Evolutionary conservation across 1,140 invertebrate genomes (phyloP), one percentile per base, ranked within the genome.

Genomic region (Leucophenga varia): DNA sequence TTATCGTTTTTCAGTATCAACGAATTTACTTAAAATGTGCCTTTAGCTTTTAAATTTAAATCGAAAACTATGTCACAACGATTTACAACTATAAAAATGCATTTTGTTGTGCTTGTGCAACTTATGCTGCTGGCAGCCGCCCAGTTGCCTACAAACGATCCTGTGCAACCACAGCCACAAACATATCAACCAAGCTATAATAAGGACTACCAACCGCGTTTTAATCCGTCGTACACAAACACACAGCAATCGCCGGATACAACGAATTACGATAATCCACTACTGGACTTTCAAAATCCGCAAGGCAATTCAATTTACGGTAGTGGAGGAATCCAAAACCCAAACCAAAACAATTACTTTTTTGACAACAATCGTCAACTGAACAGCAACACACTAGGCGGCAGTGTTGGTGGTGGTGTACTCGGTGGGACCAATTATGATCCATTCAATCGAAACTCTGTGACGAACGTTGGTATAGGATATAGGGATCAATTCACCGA

Each of bases 141-240:
- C 10, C 69, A 72, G 49, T 30, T 59, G 36, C 44, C 61, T 2
- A 58, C 43, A 65, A 7, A 20, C 47, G 9, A 35, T 35, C 16
- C 41, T 31, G 55, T 45, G 19, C 31, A 20, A 20, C 60, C 44
- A 19, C 50, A 54, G n/a, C 58, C 52, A 2, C 61, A 69, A 36
- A 3, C 42, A 42, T 73, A 73, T 58, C 68, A 72, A 18, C 63
- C 63, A 16, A 68, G 34, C 17, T 72, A 72, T 19, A 72, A 72
- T 28, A 71, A 72, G 30, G 68, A 72, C 28, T 72, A 72, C 28
- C 51, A 64, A 30, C 64, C 70, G 10, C 60, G 70, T 3, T 72
- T 61, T 25, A 73, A 73, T 52, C 64, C 70, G 1, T 30, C 55
- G 1, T 73, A 72, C 38, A 72, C 69, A 10, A 70, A 70, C 5